Evolutionary conservation across 2,113 vertebrate genomes (phyloP).

Genomic region (Acrocephalus arundinaceus): DNA sequence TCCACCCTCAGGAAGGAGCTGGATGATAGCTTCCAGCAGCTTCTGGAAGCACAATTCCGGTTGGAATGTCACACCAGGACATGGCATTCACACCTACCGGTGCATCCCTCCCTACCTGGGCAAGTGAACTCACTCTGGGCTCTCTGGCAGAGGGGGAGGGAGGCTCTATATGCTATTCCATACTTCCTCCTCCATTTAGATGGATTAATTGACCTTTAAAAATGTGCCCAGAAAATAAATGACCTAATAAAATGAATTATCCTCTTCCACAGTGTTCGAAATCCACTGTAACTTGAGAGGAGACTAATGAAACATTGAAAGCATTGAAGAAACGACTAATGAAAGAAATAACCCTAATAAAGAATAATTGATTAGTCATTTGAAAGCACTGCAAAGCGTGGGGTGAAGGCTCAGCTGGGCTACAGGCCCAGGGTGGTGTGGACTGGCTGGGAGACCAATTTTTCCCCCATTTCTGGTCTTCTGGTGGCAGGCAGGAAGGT

Average conservation of each 20-base stretch:
- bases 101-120: not conserved
- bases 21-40: not conserved
- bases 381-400: not conserved
- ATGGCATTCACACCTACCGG: rapidly evolving
- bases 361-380: slow-evolving; percentile 44
- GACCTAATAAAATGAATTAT: slow-evolving; percentile 76
- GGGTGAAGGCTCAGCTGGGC: not conserved
- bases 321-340: slow-evolving; percentile 57
- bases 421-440: rapidly evolving
- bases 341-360: slow-evolving; percentile 63
- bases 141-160: not conserved
- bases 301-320: slow-evolving; percentile 63
- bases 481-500: not conserved
- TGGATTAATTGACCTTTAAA: slow-evolving; percentile 78
- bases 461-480: not conserved
- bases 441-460: not conserved
- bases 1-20: not conserved
- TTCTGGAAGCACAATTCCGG: not conserved
- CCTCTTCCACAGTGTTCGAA: slow-evolving; percentile 48
- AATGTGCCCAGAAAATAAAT: slow-evolving; percentile 76
- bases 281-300: slow-evolving; percentile 59
- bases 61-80: not conserved
- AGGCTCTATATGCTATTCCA: not conserved
- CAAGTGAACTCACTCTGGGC: rapidly evolving
- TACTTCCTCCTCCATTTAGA: slow-evolving; percentile 55